Evolutionary conservation across 2,113 vertebrate species (phyloP).

Genomic region (Garra rufa): DNA sequence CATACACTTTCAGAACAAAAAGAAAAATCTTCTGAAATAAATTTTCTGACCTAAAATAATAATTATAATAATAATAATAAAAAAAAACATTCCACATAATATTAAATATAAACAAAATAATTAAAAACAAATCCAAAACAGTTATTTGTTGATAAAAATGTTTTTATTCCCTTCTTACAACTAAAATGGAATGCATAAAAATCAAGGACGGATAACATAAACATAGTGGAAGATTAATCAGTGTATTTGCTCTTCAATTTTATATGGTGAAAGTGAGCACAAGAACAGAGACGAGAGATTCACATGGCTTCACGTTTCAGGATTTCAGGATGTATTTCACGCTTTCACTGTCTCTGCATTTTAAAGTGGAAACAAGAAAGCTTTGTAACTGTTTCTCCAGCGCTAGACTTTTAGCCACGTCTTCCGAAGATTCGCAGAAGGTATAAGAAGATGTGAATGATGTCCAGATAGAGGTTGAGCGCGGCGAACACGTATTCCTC

Average conservation of each 20-base stretch:
- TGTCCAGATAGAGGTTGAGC: constrained; percentile 72
- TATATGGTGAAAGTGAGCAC: not conserved
- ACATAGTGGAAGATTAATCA: not conserved
- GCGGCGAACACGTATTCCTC: constrained; percentile 75
- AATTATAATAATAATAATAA: no score
- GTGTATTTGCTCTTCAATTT: not conserved
- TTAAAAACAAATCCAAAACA: not conserved
- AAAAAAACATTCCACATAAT: no score
- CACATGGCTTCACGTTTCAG: not conserved
- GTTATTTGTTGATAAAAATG: not conserved
- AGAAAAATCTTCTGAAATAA: no score
- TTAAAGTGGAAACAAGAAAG: not conserved
- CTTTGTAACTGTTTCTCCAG: not conserved
- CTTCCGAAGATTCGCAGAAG: constrained; percentile 66
- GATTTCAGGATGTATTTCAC: no score
- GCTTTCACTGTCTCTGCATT: not conserved
- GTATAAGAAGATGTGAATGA: constrained; percentile 74
- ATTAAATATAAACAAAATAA: not conserved
- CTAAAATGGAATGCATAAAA: not conserved
- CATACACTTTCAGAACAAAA: no score
- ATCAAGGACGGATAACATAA: not conserved
- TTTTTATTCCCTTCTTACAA: not conserved
- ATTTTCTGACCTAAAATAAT: no score
- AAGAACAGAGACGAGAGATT: not conserved
- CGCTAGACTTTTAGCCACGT: not conserved